phyloP scores from a whole-genome alignment of 2,797 vertebrate species.

The Hipposideros larvatus region DNA sequence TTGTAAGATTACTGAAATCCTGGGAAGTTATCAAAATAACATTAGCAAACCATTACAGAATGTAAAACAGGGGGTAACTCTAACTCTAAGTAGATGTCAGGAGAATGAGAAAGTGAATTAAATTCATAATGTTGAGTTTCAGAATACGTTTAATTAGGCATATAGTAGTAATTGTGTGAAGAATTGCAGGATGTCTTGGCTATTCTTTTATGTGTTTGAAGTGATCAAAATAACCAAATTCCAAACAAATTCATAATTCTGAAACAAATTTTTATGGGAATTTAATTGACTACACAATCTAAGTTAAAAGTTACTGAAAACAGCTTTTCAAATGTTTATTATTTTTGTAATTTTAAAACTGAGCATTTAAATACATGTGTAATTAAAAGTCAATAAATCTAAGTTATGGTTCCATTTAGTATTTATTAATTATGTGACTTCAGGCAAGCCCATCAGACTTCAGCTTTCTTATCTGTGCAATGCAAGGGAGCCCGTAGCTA shows the following conservation, averaged over 20 bases:
- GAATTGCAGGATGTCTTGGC: not conserved
- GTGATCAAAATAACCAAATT: not conserved
- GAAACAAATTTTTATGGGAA: not conserved
- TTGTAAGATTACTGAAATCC: constrained; percentile 22
- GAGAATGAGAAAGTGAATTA: not conserved
- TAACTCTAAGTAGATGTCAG: not conserved
- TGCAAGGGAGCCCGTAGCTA: not conserved
- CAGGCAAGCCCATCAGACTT: not conserved
- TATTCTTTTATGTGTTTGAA: constrained; percentile 24
- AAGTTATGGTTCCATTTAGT: not conserved
- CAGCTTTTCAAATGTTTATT: not conserved
- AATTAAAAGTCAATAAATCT: not conserved
- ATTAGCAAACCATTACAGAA: not conserved
- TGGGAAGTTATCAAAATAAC: constrained; percentile 46
- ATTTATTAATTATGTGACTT: constrained; percentile 36
- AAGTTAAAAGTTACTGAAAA: not conserved
- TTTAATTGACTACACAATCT: not conserved
- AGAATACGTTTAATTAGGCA: not conserved
- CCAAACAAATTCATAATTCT: not conserved
- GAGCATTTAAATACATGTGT: not conserved
- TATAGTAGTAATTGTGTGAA: not conserved
- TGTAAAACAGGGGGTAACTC: not conserved
- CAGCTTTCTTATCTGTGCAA: not conserved
- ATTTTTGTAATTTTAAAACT: constrained; percentile 14
- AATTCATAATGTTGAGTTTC: not conserved